Evolutionary conservation across 2,113 vertebrate species (phyloP).

Genomic region (Symphodus melops): DNA sequence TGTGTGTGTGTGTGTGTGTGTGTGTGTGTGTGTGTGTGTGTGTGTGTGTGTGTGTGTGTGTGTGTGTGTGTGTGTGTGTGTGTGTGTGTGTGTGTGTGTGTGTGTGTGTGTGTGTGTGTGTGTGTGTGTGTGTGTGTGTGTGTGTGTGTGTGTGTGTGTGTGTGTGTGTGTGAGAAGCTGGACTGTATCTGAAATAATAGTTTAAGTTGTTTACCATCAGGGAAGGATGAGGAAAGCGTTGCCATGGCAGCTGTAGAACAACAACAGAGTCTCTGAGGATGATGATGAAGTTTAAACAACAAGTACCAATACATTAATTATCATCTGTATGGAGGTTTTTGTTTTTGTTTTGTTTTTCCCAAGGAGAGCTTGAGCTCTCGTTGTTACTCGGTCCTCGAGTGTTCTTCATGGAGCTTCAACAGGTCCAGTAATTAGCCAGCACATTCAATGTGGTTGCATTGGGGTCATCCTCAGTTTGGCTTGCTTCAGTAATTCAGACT

Average conservation of each 20-base stretch:
- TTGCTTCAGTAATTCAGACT: too few species aligned
- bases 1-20: conserved; percentile 4
- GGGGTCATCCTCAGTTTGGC: too few species aligned
- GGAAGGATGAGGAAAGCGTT: conserved; percentile 13
- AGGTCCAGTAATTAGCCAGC: too few species aligned
- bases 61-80: background rate
- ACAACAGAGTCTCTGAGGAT: conserved; percentile 13
- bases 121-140: background rate
- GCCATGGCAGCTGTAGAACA: background rate
- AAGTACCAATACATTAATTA: background rate
- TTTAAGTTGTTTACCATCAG: conserved; percentile 48
- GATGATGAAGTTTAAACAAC: conserved; percentile 11
- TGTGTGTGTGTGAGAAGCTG: background rate
- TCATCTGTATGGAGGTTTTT: background rate
- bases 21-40: conserved; percentile 13
- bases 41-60: too few species aligned
- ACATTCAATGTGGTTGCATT: too few species aligned
- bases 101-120: too few species aligned
- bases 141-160: conserved; percentile 1
- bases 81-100: conserved; percentile 15
- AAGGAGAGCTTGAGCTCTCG: background rate
- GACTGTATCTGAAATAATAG: background rate
- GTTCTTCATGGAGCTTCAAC: too few species aligned
- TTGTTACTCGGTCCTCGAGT: background rate
- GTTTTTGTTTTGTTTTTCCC: too few species aligned